Evolutionary conservation across 2,797 vertebrate genomes (phyloP).

Genomic region (Glossophaga mutica): DNA sequence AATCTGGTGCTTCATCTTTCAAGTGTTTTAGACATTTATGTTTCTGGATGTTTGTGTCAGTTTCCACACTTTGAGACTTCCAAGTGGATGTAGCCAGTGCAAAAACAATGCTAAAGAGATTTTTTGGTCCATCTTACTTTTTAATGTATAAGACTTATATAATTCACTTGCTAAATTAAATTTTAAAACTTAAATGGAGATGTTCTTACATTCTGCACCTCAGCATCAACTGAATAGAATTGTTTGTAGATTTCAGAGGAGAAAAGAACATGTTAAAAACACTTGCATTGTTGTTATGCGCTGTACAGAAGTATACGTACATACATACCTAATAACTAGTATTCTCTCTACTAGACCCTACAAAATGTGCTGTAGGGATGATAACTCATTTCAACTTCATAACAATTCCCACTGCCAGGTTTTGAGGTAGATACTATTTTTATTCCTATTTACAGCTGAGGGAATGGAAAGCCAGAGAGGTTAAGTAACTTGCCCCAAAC

Average conservation of each 20-base stretch:
- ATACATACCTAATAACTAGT: neutral
- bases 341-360: neutral
- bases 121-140: neutral
- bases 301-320: neutral
- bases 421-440: neutral
- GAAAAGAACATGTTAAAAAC: neutral
- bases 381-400: neutral
- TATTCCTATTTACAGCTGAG: neutral
- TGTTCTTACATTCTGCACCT: neutral
- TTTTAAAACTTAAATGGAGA: conserved; percentile 6
- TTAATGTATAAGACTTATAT: neutral
- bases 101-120: neutral
- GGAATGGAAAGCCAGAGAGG: conserved; percentile 27
- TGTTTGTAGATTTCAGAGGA: neutral
- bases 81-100: neutral
- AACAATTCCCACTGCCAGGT: neutral
- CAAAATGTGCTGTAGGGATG: neutral
- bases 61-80: neutral
- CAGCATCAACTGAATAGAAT: neutral
- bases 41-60: conserved; percentile 54
- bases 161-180: conserved; percentile 9
- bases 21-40: conserved; percentile 54
- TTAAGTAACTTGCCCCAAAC: neutral
- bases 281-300: neutral
- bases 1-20: conserved; percentile 68